Evolutionary conservation across 2,797 vertebrate species (phyloP).

Genomic region (Luscinia luscinia): DNA sequence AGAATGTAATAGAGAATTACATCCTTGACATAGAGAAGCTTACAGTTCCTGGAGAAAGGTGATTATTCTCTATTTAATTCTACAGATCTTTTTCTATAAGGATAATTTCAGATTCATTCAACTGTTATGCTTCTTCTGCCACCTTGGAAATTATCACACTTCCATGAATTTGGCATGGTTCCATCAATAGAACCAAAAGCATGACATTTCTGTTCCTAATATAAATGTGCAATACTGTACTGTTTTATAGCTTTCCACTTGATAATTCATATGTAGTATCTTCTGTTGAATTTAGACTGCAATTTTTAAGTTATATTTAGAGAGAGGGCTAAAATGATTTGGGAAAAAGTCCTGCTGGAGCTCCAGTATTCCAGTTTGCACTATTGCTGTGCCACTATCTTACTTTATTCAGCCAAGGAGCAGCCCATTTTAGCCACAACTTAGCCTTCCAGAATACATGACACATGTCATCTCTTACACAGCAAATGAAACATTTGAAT

Average conservation of each 20-base stretch:
- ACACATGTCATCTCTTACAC: not conserved
- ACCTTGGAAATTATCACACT: constrained; percentile 4
- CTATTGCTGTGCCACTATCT: not conserved
- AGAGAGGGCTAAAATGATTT: not conserved
- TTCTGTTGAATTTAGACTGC: not conserved
- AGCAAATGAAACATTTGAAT: not conserved
- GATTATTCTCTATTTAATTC: constrained; percentile 49
- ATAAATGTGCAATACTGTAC: not conserved
- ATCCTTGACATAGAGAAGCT: not conserved
- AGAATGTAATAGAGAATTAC: constrained; percentile 42
- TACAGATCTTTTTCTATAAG: not conserved
- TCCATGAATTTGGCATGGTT: not conserved
- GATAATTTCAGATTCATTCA: constrained; percentile 41
- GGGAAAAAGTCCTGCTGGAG: not conserved
- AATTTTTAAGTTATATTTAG: not conserved
- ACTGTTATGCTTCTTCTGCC: not conserved
- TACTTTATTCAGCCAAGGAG: not conserved
- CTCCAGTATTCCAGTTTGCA: not conserved
- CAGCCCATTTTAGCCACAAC: not conserved
- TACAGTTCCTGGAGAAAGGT: constrained; percentile 5
- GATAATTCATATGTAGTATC: not conserved
- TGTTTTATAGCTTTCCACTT: not conserved
- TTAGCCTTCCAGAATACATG: not conserved
- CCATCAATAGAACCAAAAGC: not conserved
- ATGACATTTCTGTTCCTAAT: not conserved